Conservation (phyloP, 2,888 invertebrate species). For the Digitonthophagus gazella region DNA sequence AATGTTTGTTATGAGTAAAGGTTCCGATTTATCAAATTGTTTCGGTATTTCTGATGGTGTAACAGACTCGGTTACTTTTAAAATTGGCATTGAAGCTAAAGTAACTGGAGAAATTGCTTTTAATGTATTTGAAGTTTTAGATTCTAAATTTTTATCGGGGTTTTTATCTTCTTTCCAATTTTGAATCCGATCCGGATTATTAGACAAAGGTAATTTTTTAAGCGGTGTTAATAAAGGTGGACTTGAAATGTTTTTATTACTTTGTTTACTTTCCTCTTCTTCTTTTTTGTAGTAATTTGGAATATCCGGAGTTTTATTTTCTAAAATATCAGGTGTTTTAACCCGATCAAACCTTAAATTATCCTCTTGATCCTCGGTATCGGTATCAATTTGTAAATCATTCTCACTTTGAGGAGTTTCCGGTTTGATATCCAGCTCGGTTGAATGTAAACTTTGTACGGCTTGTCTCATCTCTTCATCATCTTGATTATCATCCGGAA, state of each 20-base stretch:
- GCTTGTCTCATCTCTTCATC: constrained; percentile 83
- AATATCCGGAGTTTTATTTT: constrained; percentile 59
- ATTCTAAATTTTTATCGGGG: neutral
- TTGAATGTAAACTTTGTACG: constrained; percentile 70
- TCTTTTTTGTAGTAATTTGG: constrained; percentile 55
- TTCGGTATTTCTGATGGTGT: constrained; percentile 8
- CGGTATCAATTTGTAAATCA: constrained; percentile 81
- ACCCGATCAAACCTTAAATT: constrained; percentile 51
- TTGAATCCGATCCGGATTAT: constrained; percentile 22
- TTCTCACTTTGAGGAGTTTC: constrained; percentile 84
- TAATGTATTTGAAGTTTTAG: constrained; percentile 9
- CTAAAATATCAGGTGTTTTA: constrained; percentile 51
- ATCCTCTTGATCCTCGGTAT: constrained; percentile 75
- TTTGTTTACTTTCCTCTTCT: constrained; percentile 31
- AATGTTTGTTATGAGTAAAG: neutral
- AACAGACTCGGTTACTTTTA: constrained; percentile 21
- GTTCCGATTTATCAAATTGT: constrained; percentile 11
- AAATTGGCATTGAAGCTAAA: constrained; percentile 22
- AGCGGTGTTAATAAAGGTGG: constrained; percentile 49
- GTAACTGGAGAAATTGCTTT: constrained; percentile 18
- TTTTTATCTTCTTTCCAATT: constrained; percentile 18
- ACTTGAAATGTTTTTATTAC: constrained; percentile 40
- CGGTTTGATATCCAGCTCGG: constrained; percentile 72
- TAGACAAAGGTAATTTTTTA: constrained; percentile 30
- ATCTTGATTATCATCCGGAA: constrained; percentile 74